A percentile compares a stretch with the other conserved stretches of the same genome.
Evolutionary conservation across 2,888 invertebrate species (phyloP).

Genomic region (Pyrrhosoma nymphula): DNA sequence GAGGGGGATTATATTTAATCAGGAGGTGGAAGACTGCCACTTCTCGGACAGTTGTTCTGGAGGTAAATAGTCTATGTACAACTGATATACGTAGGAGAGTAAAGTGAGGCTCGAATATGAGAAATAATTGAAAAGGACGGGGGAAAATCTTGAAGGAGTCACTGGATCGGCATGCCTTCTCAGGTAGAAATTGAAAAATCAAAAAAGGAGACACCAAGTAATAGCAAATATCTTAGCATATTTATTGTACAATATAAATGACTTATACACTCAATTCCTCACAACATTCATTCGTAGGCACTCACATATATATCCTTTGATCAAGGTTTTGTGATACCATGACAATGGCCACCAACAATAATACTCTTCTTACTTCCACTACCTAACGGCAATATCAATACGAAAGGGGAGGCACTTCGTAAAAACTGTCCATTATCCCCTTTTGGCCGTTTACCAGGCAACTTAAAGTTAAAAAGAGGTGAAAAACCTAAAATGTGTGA

Average conservation of each 20-base stretch:
- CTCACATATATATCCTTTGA: constrained; percentile 60
- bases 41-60: too few relatives aligned
- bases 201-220: neutral
- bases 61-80: too few relatives aligned
- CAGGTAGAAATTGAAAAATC: too few relatives aligned
- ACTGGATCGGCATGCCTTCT: too few relatives aligned
- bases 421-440: constrained; percentile 59
- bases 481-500: neutral
- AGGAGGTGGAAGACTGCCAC: too few relatives aligned
- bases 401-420: constrained; percentile 58
- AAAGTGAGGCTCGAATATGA: too few relatives aligned
- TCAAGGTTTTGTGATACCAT: constrained; percentile 21
- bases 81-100: too few relatives aligned
- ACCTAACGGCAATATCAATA: neutral
- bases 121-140: too few relatives aligned
- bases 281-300: constrained; percentile 62
- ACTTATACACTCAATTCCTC: constrained; percentile 64
- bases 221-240: constrained; percentile 67
- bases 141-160: too few relatives aligned
- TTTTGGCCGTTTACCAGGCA: neutral
- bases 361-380: neutral
- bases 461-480: neutral
- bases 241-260: constrained; percentile 67
- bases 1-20: too few relatives aligned
- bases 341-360: constrained; percentile 16